phyloP scores from a whole-genome alignment of 2,888 invertebrate genomes.

The Oeneis ivallda region DNA sequence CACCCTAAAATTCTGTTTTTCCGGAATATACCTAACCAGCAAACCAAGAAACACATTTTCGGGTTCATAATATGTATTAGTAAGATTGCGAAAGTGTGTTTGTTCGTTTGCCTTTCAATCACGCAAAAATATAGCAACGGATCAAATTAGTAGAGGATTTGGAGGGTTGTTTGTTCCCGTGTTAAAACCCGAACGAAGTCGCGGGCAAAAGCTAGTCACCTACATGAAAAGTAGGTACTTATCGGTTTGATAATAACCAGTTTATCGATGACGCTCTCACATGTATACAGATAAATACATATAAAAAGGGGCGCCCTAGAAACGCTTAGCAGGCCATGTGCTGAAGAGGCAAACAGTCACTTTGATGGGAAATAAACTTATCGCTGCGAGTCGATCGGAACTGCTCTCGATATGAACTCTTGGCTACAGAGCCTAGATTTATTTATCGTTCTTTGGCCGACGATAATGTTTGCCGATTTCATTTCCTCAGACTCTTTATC shows the following conservation, averaged over 20 bases:
- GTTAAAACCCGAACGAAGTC: too few relatives aligned
- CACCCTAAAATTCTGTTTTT: too few relatives aligned
- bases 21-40: too few relatives aligned
- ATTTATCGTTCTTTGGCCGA: slow-evolving; percentile 4
- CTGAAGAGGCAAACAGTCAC: slow-evolving; percentile 28
- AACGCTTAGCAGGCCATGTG: slow-evolving; percentile 24
- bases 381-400: slow-evolving; percentile 22
- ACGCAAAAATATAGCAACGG: too few relatives aligned
- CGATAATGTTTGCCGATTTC: slow-evolving; percentile 1
- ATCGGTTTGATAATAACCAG: slow-evolving; percentile 18
- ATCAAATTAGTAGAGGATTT: too few relatives aligned
- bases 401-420: slow-evolving; percentile 18
- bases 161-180: too few relatives aligned
- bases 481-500: not conserved
- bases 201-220: too few relatives aligned
- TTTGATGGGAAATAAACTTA: slow-evolving; percentile 29
- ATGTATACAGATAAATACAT: slow-evolving; percentile 20
- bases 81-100: too few relatives aligned
- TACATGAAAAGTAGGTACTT: not conserved
- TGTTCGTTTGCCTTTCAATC: too few relatives aligned
- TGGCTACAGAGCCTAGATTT: not conserved
- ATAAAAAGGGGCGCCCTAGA: slow-evolving; percentile 25
- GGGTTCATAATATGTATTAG: too few relatives aligned
- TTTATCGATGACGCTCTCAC: slow-evolving; percentile 5
- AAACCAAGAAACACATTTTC: too few relatives aligned